Percentiles rank a stretch among this genome's conserved stretches.
Conservation (phyloP, 2,113 vertebrate species). For the Alethe diademata region DNA sequence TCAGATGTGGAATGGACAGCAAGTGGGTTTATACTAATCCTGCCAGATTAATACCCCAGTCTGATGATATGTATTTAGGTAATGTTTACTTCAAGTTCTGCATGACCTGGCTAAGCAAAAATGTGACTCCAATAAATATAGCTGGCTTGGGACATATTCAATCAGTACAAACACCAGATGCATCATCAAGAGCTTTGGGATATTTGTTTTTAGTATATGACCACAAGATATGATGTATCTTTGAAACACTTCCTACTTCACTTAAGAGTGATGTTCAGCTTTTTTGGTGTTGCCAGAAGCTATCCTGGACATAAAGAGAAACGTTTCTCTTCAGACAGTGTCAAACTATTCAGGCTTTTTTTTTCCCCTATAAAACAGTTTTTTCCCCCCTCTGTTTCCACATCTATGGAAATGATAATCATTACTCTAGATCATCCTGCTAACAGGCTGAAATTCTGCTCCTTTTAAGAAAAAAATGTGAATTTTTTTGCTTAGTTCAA, state of each 20-base stretch:
- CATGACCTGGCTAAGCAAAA: conserved; percentile 54
- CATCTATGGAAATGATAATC: background rate
- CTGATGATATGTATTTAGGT: background rate
- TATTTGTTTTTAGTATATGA: conserved; percentile 54
- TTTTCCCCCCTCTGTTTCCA: rapidly evolving
- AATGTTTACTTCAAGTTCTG: conserved; percentile 30
- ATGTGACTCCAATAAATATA: conserved; percentile 50
- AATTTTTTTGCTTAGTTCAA: background rate
- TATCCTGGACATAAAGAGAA: background rate
- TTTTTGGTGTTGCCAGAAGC: conserved; percentile 5
- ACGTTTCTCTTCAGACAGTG: background rate
- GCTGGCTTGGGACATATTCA: conserved; percentile 47
- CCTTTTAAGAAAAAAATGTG: background rate
- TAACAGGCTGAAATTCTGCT: background rate
- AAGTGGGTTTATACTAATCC: background rate
- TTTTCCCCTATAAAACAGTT: background rate
- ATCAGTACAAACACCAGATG: conserved; percentile 40
- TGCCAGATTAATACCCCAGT: background rate
- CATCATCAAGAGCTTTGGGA: conserved; percentile 28
- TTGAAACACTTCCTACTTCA: conserved; percentile 51
- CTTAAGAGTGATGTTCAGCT: conserved; percentile 49
- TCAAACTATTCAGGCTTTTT: background rate
- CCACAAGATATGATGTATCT: conserved; percentile 22
- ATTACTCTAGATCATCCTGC: background rate
- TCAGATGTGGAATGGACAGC: background rate